Evolutionary conservation across 1,140 invertebrate species (phyloP), one percentile per base, ranked within the genome.

Genomic region (Spodoptera litura): DNA sequence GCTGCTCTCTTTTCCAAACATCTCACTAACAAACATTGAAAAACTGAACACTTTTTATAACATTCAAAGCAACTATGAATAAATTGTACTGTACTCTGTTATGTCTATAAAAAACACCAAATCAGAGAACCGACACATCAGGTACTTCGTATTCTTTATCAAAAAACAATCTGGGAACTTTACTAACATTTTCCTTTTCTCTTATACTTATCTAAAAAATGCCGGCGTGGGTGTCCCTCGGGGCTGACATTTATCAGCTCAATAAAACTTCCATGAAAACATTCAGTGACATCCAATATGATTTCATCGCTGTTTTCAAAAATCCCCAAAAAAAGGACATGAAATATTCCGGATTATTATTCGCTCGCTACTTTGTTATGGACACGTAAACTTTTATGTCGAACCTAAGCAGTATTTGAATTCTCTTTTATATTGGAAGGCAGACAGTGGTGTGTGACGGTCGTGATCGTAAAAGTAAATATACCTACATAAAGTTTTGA

Each of bases 201-300:
- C 81, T 81, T 82, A 78, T 87, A 90, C 84, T 84, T 85, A 90
- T 89, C 86, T 87, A 81, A 84, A 92, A 90, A 91, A 83, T 89
- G 90, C 83, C 87, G 68, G 76, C 89, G 85, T 81, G 78, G 81
- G 81, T 78, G 78, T 87, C 89, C 89, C 89, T 77, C 64, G 79
- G 81, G 89, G 88, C 81, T 79, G 79, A 85, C 88, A 90, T 88
- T 93, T 91, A 91, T 88, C 91, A 89, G 85, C 83, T 82, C 88
- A 88, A 93, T 93, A 91, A 92, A 92, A 89, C 86, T 89, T 85
- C 85, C 78, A 88, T 89, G 87, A 88, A 88, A 88, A 90, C 88
- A 91, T 91, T 90, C 83, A 82, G 82, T 85, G 85, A 85, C 89
- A 86, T 88, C 87, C 88, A 89, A 89, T 91, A 91, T 86, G 84